Base-by-base conservation (phyloP, 2,113 vertebrate genomes). In the Crotalus viridis region DNA sequence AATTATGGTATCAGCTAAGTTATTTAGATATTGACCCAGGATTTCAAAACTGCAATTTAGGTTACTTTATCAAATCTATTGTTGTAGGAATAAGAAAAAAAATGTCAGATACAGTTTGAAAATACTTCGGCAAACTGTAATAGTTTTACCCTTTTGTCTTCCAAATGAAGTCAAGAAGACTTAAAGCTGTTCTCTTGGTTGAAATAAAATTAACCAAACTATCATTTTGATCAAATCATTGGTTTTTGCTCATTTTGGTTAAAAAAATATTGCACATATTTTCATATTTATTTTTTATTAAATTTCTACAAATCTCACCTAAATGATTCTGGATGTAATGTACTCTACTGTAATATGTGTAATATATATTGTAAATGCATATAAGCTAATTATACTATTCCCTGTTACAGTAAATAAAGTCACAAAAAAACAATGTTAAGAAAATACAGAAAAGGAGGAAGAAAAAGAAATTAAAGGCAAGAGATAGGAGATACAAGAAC, bases 1-100 rank as follows among this genome's bases (percentile, higher is more conserved):
- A 85, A 85, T 92, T 92, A 85, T 85, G 88, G 69, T 51, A 89
- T 92, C 59, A 85, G 85, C 43, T 85, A 54, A n/a, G 91, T n/a
- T 85, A 85, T 85, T 21, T 88, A 86, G 48, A 88, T 52, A 69
- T 8, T 64, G n/a, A 21, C 43, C 24, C 6, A 7, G 48, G 33
- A 56, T 92, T 92, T 46, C 81, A 57, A 85, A 85, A 22, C 54
- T 85, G 69, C 81, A 28, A 59, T 92, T 91, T 92, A 54, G 5
- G 10, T 57, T 85, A 24, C 39, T 57, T 89, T 57, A 85, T 43
- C 51, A 85, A 64, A 24, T 48, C 21, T 57, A 28, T 6, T 91
- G 24, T 57, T 86, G 3, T 1, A 3, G 43, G 55, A 56, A 90
- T 33, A 55, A 57, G 24, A 28, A 28, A 13, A 1, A 51, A 33